These are phyloP conservation scores for Sarcophaga carnaria DNA, from an alignment of 2,888 invertebrate genomes.

Conservation along the genomic window DNA sequence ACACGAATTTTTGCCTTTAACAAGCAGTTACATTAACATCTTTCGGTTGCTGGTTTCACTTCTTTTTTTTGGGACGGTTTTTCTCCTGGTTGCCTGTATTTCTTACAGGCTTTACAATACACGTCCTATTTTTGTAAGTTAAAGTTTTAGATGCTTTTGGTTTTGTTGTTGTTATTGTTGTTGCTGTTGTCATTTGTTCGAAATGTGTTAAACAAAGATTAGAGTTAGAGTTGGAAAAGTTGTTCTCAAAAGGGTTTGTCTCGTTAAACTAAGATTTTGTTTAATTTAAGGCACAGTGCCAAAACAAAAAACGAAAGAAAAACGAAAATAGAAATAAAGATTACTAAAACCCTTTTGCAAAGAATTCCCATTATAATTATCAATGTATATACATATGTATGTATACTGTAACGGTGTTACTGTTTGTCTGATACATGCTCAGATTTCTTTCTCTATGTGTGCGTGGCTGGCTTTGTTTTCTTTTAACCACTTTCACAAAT, in stretches of 20 bases:
- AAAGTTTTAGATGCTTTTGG: constrained; percentile 7
- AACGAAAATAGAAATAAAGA: not conserved
- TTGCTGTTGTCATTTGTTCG: constrained; percentile 21
- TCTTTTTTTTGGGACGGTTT: not conserved
- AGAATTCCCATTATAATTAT: too few species aligned
- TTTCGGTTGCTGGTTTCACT: not conserved
- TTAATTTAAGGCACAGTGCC: not conserved
- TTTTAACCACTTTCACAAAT: constrained; percentile 55
- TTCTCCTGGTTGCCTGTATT: not conserved
- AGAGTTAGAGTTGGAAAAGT: constrained; percentile 46
- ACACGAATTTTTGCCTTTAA: constrained; percentile 27
- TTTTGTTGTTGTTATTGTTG: constrained; percentile 17
- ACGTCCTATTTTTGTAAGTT: constrained; percentile 62
- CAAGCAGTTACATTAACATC: constrained; percentile 18
- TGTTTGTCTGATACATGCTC: too few species aligned
- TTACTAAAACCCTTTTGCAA: too few species aligned
- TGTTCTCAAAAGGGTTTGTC: constrained; percentile 61
- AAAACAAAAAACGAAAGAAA: not conserved
- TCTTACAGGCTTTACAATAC: constrained; percentile 28
- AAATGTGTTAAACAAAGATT: not conserved
- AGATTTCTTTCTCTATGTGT: too few species aligned
- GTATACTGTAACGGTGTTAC: too few species aligned
- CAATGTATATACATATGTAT: too few species aligned
- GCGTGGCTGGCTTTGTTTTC: not conserved
- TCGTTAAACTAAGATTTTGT: constrained; percentile 54